Evolutionary conservation across 2,888 invertebrate species (phyloP).

Genomic region (Cyclophora punctaria): DNA sequence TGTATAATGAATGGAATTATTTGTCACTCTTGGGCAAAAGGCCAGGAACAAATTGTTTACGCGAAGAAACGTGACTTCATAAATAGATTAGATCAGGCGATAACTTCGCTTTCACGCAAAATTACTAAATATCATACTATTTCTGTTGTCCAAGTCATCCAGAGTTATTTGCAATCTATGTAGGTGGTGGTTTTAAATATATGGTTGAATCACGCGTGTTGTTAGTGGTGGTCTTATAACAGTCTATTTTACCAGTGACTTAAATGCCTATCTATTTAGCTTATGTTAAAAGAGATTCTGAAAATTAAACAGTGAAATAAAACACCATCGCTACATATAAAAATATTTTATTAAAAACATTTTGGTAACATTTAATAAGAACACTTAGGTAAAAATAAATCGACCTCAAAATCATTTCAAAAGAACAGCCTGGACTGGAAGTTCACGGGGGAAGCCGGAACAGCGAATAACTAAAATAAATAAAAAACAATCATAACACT

Average conservation of each 20-base stretch:
- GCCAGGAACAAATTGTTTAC: slow-evolving; percentile 37
- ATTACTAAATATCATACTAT: slow-evolving; percentile 29
- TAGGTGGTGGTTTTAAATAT: slow-evolving; percentile 9
- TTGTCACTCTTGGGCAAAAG: slow-evolving; percentile 26
- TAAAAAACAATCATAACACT: slow-evolving; percentile 73
- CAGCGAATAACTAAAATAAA: slow-evolving; percentile 70
- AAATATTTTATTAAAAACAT: slow-evolving; percentile 78
- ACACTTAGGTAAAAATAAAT: slow-evolving; percentile 78
- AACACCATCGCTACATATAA: slow-evolving; percentile 66
- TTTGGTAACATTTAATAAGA: slow-evolving; percentile 78
- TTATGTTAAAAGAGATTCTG: too few species aligned
- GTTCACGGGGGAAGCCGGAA: slow-evolving; percentile 75
- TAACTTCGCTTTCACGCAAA: slow-evolving; percentile 12
- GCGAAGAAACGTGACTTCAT: slow-evolving; percentile 40
- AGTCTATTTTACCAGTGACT: too few species aligned
- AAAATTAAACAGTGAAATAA: slow-evolving; percentile 21
- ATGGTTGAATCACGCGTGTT: too few species aligned
- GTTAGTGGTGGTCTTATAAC: too few species aligned
- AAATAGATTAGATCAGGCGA: slow-evolving; percentile 23
- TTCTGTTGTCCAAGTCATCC: slow-evolving; percentile 24
- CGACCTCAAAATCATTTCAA: slow-evolving; percentile 75
- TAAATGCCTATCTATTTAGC: too few species aligned
- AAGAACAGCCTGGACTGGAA: slow-evolving; percentile 76
- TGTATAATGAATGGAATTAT: too few species aligned
- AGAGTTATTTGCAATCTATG: slow-evolving; percentile 23